These are phyloP conservation scores for Chrysoperla carnea DNA, from an alignment of 1,140 invertebrate species.

Conservation along the genomic window DNA sequence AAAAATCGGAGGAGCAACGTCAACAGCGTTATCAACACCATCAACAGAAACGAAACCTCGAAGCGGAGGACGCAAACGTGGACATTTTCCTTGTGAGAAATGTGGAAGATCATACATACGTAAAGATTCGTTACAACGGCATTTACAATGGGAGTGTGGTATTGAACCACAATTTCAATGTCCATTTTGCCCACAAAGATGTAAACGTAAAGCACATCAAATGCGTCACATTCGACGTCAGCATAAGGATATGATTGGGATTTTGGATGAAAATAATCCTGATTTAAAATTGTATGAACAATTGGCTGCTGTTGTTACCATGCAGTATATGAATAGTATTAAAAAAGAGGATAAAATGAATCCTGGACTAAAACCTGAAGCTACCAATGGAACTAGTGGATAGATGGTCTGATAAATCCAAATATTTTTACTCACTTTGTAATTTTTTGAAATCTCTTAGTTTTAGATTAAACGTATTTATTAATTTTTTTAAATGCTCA, in stretches of 20 bases:
- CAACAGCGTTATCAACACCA: too few relatives aligned
- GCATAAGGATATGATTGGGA: constrained; percentile 28
- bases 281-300: constrained; percentile 6
- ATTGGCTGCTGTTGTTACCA: background rate
- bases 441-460: too few relatives aligned
- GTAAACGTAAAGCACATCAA: constrained; percentile 37
- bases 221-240: constrained; percentile 35
- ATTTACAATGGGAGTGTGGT: constrained; percentile 41
- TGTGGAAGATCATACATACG: constrained; percentile 45
- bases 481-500: too few relatives aligned
- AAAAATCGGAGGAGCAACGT: constrained; percentile 5
- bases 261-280: constrained; percentile 22
- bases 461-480: too few relatives aligned
- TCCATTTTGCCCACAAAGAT: constrained; percentile 49
- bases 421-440: too few relatives aligned
- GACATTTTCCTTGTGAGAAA: constrained; percentile 32
- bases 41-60: too few relatives aligned
- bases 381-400: too few relatives aligned
- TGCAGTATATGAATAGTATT: too few relatives aligned
- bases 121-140: constrained; percentile 43
- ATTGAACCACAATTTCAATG: constrained; percentile 65
- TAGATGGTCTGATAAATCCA: too few relatives aligned
- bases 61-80: constrained; percentile 11
- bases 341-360: too few relatives aligned
- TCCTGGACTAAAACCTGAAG: too few relatives aligned